phyloP scores from a whole-genome alignment of 2,888 invertebrate genomes.

The Dascillus cervinus region DNA sequence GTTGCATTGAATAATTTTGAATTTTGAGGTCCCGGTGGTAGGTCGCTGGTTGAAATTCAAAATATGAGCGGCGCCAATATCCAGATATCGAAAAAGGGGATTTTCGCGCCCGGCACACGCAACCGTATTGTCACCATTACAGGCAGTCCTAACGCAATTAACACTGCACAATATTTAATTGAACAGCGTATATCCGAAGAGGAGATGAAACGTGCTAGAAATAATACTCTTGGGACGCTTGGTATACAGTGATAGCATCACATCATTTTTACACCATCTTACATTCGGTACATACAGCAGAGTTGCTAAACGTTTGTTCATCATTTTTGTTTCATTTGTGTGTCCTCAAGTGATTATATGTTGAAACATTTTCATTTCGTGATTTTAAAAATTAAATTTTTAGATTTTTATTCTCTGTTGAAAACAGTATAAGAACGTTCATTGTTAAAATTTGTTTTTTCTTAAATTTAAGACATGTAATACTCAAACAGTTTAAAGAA shows the following conservation, averaged over 20 bases:
- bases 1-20: constrained; percentile 1
- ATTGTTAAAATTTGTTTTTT: constrained; percentile 9
- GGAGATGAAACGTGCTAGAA: constrained; percentile 89
- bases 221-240: constrained; percentile 68
- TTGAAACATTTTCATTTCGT: too few relatives aligned
- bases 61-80: constrained; percentile 95
- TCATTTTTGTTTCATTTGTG: too few relatives aligned
- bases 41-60: constrained; percentile 94
- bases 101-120: constrained; percentile 93
- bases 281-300: constrained; percentile 25
- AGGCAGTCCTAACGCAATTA: constrained; percentile 81
- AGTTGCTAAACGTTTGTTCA: constrained; percentile 15
- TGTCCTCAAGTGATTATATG: too few relatives aligned
- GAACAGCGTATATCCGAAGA: constrained; percentile 95
- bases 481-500: too few relatives aligned
- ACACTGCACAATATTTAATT: constrained; percentile 89
- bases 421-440: constrained; percentile 9
- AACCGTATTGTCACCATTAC: constrained; percentile 96
- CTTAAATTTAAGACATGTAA: too few relatives aligned
- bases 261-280: constrained; percentile 9
- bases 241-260: constrained; percentile 53
- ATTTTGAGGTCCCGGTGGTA: constrained; percentile 75
- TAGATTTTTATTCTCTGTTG: constrained; percentile 14
- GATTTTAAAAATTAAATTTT: too few relatives aligned
- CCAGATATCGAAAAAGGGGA: constrained; percentile 97